Conservation (phyloP, 2,113 vertebrate genomes). For the Nasalis larvatus region DNA sequence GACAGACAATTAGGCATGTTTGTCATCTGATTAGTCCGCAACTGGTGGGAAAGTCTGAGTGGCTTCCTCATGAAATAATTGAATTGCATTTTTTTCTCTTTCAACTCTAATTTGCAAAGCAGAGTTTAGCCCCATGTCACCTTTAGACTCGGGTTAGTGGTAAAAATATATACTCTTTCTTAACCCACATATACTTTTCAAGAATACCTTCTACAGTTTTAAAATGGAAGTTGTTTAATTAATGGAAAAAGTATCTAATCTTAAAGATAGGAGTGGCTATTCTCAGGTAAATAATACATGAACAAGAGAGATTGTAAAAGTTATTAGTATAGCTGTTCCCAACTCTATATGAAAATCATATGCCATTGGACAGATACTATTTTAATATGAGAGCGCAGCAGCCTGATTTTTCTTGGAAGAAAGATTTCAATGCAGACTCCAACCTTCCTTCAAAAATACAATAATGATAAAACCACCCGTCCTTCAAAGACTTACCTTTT, state of each 20-base stretch:
- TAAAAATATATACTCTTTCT: neutral
- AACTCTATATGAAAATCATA: neutral
- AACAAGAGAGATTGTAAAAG: neutral
- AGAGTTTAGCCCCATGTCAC: neutral
- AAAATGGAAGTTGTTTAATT: neutral
- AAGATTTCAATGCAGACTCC: neutral
- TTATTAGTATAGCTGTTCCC: neutral
- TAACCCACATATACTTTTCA: neutral
- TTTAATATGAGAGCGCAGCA: neutral
- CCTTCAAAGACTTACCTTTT: neutral
- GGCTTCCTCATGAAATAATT: neutral
- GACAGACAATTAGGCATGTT: neutral
- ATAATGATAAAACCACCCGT: neutral
- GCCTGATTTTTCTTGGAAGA: neutral
- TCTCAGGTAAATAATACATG: neutral
- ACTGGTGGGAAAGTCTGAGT: neutral
- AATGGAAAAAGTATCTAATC: conserved; percentile 7
- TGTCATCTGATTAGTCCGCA: neutral
- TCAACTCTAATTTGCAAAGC: neutral
- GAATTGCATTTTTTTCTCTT: conserved; percentile 11
- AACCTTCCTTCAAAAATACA: neutral
- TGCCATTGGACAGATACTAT: neutral
- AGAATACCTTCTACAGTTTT: neutral
- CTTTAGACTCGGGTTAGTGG: neutral
- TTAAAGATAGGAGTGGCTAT: neutral